Evolutionary conservation across 2,888 invertebrate genomes (phyloP).

Genomic region (Pammene aurita): DNA sequence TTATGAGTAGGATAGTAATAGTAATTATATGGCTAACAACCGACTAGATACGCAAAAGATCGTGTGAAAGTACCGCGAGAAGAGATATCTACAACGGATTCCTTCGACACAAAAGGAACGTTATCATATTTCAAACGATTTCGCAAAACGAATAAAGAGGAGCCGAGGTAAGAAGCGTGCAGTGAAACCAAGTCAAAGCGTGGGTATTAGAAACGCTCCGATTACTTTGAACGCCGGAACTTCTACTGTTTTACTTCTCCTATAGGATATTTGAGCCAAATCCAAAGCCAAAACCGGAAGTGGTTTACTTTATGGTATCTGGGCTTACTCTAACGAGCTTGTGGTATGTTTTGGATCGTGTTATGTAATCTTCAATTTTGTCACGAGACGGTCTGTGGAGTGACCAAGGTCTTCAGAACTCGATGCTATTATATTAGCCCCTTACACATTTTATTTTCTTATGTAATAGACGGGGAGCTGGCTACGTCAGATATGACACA

Average conservation of each 20-base stretch:
- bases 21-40: conserved; percentile 4
- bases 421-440: too few relatives aligned
- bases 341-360: too few relatives aligned
- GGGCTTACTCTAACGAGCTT: too few relatives aligned
- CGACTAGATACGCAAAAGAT: conserved; percentile 58
- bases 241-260: conserved; percentile 45
- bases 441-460: too few relatives aligned
- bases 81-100: conserved; percentile 56
- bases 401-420: too few relatives aligned
- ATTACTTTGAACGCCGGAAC: conserved; percentile 74
- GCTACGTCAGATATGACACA: too few relatives aligned
- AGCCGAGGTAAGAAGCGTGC: conserved; percentile 81
- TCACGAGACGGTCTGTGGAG: too few relatives aligned
- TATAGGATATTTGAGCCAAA: conserved; percentile 44
- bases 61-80: conserved; percentile 78
- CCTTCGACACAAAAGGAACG: conserved; percentile 71
- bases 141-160: conserved; percentile 82
- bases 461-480: too few relatives aligned
- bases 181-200: conserved; percentile 82
- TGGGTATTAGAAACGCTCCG: conserved; percentile 83
- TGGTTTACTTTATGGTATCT: too few relatives aligned
- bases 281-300: too few relatives aligned
- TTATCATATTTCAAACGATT: conserved; percentile 83
- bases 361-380: too few relatives aligned
- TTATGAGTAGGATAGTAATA: not conserved